phyloP scores from a whole-genome alignment of 2,113 vertebrate genomes.

The Malurus cyaneus region DNA sequence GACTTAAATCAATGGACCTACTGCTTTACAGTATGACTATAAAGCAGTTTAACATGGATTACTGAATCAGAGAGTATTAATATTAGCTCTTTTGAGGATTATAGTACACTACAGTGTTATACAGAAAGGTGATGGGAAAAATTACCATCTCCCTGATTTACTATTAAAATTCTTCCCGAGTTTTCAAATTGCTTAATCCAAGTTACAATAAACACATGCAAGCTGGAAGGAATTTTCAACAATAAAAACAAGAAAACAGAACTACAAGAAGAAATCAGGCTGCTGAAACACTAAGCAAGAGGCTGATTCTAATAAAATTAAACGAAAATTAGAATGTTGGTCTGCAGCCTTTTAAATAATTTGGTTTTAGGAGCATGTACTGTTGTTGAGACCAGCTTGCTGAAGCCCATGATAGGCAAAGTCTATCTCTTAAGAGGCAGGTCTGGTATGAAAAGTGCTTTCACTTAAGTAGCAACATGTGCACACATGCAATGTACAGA shows the following conservation, averaged over 20 bases:
- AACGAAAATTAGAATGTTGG: neutral
- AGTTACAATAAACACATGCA: neutral
- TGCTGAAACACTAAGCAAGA: neutral
- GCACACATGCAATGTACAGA: constrained; percentile 39
- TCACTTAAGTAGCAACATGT: neutral
- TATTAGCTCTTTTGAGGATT: neutral
- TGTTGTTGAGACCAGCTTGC: constrained; percentile 58
- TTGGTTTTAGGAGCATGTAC: constrained; percentile 47
- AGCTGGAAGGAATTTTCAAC: neutral
- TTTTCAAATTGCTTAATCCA: neutral
- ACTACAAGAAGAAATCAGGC: neutral
- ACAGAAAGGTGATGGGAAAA: neutral
- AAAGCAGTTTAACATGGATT: neutral
- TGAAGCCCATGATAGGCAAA: neutral
- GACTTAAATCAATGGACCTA: neutral
- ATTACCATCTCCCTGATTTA: neutral
- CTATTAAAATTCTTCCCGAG: neutral
- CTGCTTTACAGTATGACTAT: neutral
- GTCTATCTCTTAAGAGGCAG: constrained; percentile 47
- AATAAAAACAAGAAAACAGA: neutral
- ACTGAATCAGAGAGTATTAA: neutral
- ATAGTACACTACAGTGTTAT: neutral
- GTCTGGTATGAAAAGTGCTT: constrained; percentile 58
- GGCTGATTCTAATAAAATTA: neutral
- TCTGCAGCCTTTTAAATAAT: neutral